phyloP scores from a whole-genome alignment of 2,113 vertebrate species.

The Prionailurus viverrinus region DNA sequence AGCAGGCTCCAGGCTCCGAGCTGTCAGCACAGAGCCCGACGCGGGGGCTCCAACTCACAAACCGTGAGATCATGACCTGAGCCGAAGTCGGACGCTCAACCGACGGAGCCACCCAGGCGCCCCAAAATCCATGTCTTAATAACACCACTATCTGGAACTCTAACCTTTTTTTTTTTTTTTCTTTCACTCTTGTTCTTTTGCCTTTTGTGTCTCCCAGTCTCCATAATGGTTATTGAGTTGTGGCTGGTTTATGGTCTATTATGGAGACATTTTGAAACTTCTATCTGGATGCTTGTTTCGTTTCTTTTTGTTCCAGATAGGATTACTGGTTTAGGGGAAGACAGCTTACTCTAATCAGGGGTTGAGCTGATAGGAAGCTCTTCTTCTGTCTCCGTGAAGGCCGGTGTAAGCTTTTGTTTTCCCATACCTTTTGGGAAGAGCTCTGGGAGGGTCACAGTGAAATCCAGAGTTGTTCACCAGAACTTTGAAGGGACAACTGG shows the following conservation, averaged over 20 bases:
- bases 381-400: not conserved
- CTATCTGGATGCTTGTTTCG: not conserved
- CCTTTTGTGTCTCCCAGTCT: not conserved
- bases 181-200: not conserved
- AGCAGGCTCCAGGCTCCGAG: too few relatives aligned
- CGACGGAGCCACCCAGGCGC: rapidly evolving
- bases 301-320: not conserved
- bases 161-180: not conserved
- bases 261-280: not conserved
- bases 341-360: not conserved
- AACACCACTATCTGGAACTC: not conserved
- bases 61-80: too few relatives aligned
- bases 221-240: not conserved
- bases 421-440: not conserved
- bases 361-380: not conserved
- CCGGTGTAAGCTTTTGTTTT: not conserved
- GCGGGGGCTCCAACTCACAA: too few relatives aligned
- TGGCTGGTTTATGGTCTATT: not conserved
- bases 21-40: too few relatives aligned
- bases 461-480: not conserved
- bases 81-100: too few relatives aligned
- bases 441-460: not conserved
- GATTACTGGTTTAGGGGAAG: not conserved
- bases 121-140: not conserved
- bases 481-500: not conserved